These are phyloP conservation scores for Ochotona curzoniae DNA, from an alignment of 2,113 vertebrate species.

Conservation along the genomic window DNA sequence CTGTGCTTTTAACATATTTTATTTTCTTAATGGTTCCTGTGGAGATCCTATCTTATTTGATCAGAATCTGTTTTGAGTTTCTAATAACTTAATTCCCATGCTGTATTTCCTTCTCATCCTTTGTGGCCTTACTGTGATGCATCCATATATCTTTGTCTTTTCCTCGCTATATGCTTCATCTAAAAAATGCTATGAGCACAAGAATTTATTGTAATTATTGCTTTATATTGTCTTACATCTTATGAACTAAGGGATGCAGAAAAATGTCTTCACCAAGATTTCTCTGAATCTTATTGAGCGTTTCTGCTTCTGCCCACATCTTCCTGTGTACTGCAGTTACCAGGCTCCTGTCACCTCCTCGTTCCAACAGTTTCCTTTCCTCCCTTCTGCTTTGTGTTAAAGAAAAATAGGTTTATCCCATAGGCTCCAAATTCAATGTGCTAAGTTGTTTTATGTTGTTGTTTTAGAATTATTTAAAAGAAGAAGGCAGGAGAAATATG, in stretches of 20 bases:
- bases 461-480: not conserved
- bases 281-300: not conserved
- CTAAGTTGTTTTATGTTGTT: not conserved
- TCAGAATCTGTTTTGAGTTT: not conserved
- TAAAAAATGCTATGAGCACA: not conserved
- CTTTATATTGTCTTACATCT: not conserved
- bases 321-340: not conserved
- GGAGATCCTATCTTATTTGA: not conserved
- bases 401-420: not conserved
- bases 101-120: not conserved
- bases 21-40: not conserved
- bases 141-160: not conserved
- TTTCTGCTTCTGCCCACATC: not conserved
- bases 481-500: not conserved
- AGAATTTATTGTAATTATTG: not conserved
- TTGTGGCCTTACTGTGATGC: not conserved
- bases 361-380: not conserved
- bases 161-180: no score
- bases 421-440: not conserved
- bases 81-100: not conserved
- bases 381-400: not conserved
- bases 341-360: not conserved
- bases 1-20: not conserved
- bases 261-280: not conserved
- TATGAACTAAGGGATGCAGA: conserved; percentile 20